Evolutionary conservation across 2,888 invertebrate genomes (phyloP).

Genomic region (Heliconius hortense): DNA sequence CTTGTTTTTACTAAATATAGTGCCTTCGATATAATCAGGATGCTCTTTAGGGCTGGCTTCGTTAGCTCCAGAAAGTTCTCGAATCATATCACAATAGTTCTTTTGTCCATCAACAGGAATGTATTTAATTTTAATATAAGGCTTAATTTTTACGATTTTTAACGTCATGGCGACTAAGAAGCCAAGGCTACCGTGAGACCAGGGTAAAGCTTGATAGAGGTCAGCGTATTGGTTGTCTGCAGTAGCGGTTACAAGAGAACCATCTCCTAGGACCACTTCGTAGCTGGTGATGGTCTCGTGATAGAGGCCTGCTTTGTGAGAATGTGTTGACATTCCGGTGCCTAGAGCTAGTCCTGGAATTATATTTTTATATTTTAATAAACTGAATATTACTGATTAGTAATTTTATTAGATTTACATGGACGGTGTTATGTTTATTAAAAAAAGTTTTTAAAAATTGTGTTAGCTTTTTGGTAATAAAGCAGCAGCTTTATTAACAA

Average conservation of each 20-base stretch:
- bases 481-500: background rate
- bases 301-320: constrained; percentile 86
- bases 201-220: constrained; percentile 83
- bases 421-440: no score
- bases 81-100: constrained; percentile 83
- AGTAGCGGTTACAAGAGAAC: constrained; percentile 81
- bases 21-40: constrained; percentile 85
- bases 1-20: constrained; percentile 83
- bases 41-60: constrained; percentile 66
- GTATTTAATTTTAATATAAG: constrained; percentile 85
- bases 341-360: constrained; percentile 83
- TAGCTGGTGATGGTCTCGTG: constrained; percentile 85
- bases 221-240: constrained; percentile 81
- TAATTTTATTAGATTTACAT: background rate
- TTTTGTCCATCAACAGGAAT: constrained; percentile 83
- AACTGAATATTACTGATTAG: background rate
- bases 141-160: constrained; percentile 83
- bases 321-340: constrained; percentile 88
- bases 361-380: background rate
- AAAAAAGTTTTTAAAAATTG: no score
- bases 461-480: no score
- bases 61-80: constrained; percentile 83
- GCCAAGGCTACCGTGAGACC: constrained; percentile 86
- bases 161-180: constrained; percentile 85
- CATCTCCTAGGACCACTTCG: constrained; percentile 85